Percentiles rank a stretch among this genome's conserved stretches.
phyloP scores from a whole-genome alignment of 2,113 vertebrate genomes.

The Australoheros scitulus region DNA sequence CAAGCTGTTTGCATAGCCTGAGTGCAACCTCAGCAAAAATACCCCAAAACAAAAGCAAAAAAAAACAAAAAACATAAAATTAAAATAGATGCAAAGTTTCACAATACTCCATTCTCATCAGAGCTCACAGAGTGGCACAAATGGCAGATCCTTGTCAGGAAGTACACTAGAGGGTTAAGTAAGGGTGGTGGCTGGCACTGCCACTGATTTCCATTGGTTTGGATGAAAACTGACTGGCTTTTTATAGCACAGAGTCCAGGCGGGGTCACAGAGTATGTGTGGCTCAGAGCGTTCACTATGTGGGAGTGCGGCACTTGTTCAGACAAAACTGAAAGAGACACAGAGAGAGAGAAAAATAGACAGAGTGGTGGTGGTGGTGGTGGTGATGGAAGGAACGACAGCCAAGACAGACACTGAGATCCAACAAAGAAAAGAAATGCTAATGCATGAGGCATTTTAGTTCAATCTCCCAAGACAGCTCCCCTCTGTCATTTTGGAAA shows the following conservation, averaged over 20 bases:
- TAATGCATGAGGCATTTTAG: slow-evolving; percentile 14
- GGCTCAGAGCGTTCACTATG: slow-evolving; percentile 66
- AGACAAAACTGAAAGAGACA: slow-evolving; percentile 41
- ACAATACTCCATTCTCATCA: slow-evolving; percentile 39
- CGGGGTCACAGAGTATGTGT: slow-evolving; percentile 73
- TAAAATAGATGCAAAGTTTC: slow-evolving; percentile 47
- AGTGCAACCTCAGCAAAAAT: slow-evolving; percentile 23
- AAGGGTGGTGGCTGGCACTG: slow-evolving; percentile 63
- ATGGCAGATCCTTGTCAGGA: slow-evolving; percentile 58
- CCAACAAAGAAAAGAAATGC: slow-evolving; percentile 29
- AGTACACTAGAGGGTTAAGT: slow-evolving; percentile 56
- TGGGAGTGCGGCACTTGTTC: slow-evolving; percentile 59
- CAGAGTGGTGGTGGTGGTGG: slow-evolving; percentile 26
- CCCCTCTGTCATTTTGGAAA: slow-evolving; percentile 22
- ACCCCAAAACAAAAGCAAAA: slow-evolving; percentile 26
- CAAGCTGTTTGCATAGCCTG: slow-evolving; percentile 30
- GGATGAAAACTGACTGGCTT: slow-evolving; percentile 68
- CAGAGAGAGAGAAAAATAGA: slow-evolving; percentile 23
- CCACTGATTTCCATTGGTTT: slow-evolving; percentile 71
- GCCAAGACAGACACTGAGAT: slow-evolving; percentile 11
- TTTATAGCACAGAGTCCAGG: slow-evolving; percentile 75
- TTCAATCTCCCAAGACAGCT: neutral
- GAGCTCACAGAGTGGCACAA: slow-evolving; percentile 39
- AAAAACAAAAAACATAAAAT: slow-evolving; percentile 41
- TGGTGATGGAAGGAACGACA: slow-evolving; percentile 26